A percentile compares a stretch with the other conserved stretches of the same genome.
These are phyloP conservation scores for Uria lomvia DNA, from an alignment of 2,113 vertebrate genomes.

Conservation along the genomic window DNA sequence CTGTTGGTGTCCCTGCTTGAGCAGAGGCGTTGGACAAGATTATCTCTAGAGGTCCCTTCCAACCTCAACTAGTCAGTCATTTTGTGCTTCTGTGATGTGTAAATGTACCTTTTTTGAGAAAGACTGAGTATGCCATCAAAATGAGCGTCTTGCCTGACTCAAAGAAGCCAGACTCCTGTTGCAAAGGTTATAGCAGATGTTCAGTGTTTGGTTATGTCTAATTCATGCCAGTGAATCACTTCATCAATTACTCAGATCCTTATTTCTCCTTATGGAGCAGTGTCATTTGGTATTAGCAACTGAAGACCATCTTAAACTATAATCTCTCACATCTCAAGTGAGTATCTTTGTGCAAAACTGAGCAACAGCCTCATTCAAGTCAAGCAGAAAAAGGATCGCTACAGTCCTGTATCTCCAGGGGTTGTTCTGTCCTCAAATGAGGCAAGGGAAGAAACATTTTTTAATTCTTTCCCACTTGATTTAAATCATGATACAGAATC, in stretches of 20 bases:
- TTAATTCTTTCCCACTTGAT: neutral
- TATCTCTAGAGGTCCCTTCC: neutral
- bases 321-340: neutral
- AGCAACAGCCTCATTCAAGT: neutral
- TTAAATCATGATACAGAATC: neutral
- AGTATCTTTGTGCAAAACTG: neutral
- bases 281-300: neutral
- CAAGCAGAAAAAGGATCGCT: neutral
- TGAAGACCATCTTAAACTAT: neutral
- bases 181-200: constrained; percentile 15
- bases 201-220: neutral
- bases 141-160: neutral
- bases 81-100: neutral
- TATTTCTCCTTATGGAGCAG: neutral
- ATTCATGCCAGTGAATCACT: constrained; percentile 2
- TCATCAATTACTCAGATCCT: neutral
- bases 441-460: neutral
- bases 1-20: neutral
- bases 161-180: neutral
- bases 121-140: neutral
- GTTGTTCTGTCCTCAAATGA: neutral
- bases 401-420: neutral
- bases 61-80: neutral
- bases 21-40: neutral
- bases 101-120: neutral